These are phyloP conservation scores for Metallyticus violacea DNA, from an alignment of 2,888 invertebrate species.

Conservation along the genomic window DNA sequence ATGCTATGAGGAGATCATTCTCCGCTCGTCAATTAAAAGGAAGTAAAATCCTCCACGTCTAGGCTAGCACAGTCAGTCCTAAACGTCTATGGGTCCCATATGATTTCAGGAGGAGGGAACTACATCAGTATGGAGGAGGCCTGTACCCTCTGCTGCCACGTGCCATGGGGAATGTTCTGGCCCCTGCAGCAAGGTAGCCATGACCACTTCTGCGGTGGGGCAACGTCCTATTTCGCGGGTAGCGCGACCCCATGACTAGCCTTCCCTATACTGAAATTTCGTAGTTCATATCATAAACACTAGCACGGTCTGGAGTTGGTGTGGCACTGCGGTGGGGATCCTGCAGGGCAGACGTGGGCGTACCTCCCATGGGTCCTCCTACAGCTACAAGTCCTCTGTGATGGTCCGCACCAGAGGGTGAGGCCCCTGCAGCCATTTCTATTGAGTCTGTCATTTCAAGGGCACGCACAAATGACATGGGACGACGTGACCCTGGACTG, in stretches of 20 bases:
- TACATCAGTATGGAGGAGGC: slow-evolving; percentile 25
- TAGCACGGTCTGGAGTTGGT: slow-evolving; percentile 77
- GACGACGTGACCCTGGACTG: slow-evolving; percentile 54
- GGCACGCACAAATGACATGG: slow-evolving; percentile 86
- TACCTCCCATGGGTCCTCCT: slow-evolving; percentile 18
- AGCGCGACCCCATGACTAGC: slow-evolving; percentile 29
- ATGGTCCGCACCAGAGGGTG: slow-evolving; percentile 43
- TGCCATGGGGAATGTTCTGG: slow-evolving; percentile 32
- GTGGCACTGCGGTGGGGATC: slow-evolving; percentile 49
- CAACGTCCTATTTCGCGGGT: slow-evolving; percentile 29
- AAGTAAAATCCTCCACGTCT: background rate
- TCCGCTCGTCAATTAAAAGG: background rate
- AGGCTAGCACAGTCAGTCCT: background rate
- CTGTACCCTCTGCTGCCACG: slow-evolving; percentile 23
- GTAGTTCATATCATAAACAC: slow-evolving; percentile 92
- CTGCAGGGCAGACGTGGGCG: slow-evolving; percentile 33
- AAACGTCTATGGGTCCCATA: background rate
- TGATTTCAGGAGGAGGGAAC: background rate
- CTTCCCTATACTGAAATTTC: slow-evolving; percentile 86
- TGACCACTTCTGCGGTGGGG: slow-evolving; percentile 29
- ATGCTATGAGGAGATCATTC: background rate
- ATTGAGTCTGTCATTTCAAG: slow-evolving; percentile 86
- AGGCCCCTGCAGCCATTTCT: slow-evolving; percentile 65
- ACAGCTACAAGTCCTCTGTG: slow-evolving; percentile 31
- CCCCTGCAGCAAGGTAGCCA: slow-evolving; percentile 28